Evolutionary conservation across 2,113 vertebrate genomes (phyloP).

Genomic region (Campylomormyrus tamandua): DNA sequence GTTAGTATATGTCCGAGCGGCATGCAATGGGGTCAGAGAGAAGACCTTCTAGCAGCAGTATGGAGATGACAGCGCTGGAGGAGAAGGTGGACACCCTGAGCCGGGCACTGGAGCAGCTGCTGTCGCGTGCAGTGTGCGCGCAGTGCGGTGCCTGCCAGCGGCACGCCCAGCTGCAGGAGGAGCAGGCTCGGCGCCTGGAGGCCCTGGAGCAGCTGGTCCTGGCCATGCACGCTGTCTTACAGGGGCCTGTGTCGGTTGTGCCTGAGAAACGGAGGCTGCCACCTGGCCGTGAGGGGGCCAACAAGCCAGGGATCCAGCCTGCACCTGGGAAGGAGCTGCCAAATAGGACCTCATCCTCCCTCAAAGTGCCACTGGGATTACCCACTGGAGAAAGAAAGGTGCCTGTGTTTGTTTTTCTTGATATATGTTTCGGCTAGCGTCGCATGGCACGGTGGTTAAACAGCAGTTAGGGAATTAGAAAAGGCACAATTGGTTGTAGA

Average conservation of each 20-base stretch:
- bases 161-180: constrained; percentile 29
- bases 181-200: constrained; percentile 32
- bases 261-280: not conserved
- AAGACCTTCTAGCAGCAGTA: not conserved
- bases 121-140: constrained; percentile 21
- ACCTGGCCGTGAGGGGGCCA: not conserved
- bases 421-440: not conserved
- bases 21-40: constrained; percentile 18
- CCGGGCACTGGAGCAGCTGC: constrained; percentile 33
- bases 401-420: not conserved
- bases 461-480: not conserved
- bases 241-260: constrained; percentile 15
- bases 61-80: constrained; percentile 23
- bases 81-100: constrained; percentile 36
- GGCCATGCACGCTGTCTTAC: constrained; percentile 30
- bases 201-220: constrained; percentile 32
- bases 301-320: not conserved
- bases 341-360: not conserved
- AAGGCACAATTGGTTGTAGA: not conserved
- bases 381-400: constrained; percentile 2
- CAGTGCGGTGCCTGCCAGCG: constrained; percentile 31
- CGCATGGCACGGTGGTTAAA: not conserved
- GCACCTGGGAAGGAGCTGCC: not conserved
- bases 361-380: not conserved
- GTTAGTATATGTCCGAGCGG: not conserved